These are phyloP conservation scores for Hybognathus amarus DNA, from an alignment of 2,797 vertebrate genomes.

Conservation along the genomic window DNA sequence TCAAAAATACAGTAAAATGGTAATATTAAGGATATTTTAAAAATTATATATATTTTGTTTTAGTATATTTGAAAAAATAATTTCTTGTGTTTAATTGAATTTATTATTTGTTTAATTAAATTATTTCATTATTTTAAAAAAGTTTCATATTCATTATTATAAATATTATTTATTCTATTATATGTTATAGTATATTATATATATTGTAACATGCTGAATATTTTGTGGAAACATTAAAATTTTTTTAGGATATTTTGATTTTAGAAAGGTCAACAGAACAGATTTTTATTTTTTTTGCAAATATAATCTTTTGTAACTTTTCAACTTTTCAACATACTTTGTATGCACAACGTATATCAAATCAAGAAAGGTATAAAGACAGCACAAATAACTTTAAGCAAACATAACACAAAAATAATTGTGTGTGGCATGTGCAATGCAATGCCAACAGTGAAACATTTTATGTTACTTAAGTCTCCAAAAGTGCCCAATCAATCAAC, in stretches of 20 bases:
- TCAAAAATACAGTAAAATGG: neutral
- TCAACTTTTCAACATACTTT: too few species aligned
- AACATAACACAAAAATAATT: neutral
- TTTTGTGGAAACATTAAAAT: neutral
- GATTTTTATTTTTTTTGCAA: slow-evolving; percentile 8
- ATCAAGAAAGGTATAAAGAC: neutral
- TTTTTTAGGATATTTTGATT: neutral
- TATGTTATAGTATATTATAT: neutral
- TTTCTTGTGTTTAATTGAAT: neutral
- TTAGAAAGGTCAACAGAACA: neutral
- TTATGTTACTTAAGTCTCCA: neutral
- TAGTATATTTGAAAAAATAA: neutral
- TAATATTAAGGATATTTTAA: neutral
- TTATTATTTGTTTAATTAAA: too few species aligned
- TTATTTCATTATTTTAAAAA: neutral
- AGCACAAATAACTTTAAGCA: neutral
- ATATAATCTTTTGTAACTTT: neutral
- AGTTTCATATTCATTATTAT: neutral
- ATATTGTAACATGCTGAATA: neutral
- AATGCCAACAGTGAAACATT: neutral
- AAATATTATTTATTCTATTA: too few species aligned
- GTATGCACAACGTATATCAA: neutral
- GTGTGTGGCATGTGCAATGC: neutral
- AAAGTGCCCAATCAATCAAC: neutral
- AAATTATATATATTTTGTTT: neutral